These are phyloP conservation scores for Pyrochroa serraticornis DNA, from an alignment of 2,888 invertebrate genomes.

Conservation along the genomic window DNA sequence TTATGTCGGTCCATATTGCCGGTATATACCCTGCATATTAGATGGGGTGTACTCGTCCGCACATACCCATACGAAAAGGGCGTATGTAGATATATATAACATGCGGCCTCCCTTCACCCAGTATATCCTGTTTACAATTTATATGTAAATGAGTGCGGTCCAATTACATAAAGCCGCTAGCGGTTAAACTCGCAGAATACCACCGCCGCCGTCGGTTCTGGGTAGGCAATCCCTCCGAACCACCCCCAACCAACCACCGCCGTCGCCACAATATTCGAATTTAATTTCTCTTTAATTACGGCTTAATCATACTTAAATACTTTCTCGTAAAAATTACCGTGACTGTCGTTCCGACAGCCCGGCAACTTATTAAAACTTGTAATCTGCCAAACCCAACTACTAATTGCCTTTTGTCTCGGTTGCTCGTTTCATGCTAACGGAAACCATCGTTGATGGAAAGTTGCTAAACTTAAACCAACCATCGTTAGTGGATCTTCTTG, in stretches of 20 bases:
- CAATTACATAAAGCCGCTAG: constrained; percentile 40
- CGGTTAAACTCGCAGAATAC: constrained; percentile 30
- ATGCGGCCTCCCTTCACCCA: constrained; percentile 7
- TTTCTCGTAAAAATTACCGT: constrained; percentile 21
- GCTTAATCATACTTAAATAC: constrained; percentile 27
- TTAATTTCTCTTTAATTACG: constrained; percentile 29
- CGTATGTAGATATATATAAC: constrained; percentile 33
- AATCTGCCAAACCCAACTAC: constrained; percentile 22
- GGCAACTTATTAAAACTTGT: constrained; percentile 28
- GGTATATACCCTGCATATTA: neutral
- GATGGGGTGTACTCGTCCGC: constrained; percentile 18
- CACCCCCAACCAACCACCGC: constrained; percentile 1
- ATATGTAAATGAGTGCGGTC: constrained; percentile 47
- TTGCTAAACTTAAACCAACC: neutral
- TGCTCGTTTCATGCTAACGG: constrained; percentile 7
- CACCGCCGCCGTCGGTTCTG: neutral
- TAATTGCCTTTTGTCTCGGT: constrained; percentile 27
- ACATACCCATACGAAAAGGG: constrained; percentile 22
- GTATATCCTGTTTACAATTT: constrained; percentile 44
- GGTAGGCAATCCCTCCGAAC: too few species aligned
- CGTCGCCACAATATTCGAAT: constrained; percentile 23
- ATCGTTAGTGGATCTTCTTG: too few species aligned
- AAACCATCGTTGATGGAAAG: neutral
- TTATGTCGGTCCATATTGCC: neutral
- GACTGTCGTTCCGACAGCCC: constrained; percentile 14